A percentile compares a stretch with the other conserved stretches of the same genome.
Conservation (phyloP, 2,888 invertebrate genomes). For the Diarsia brunnea region DNA sequence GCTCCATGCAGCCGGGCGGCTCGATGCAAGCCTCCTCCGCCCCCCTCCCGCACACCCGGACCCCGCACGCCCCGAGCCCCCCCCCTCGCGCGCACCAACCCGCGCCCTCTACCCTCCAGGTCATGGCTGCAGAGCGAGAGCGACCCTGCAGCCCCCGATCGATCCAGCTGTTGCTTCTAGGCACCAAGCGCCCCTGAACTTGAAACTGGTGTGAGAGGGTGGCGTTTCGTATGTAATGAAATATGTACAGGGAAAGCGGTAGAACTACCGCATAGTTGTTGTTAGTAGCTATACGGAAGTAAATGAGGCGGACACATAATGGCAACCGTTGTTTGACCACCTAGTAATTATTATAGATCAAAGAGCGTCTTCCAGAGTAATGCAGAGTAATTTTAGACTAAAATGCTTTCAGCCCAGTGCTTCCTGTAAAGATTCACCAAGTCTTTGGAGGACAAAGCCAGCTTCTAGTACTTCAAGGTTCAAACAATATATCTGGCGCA, state of each 20-base stretch:
- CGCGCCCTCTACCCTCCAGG: constrained; percentile 78
- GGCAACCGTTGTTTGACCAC: constrained; percentile 3
- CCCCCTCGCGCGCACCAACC: constrained; percentile 36
- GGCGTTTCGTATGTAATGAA: constrained; percentile 30
- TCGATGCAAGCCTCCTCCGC: constrained; percentile 83
- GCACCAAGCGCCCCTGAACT: constrained; percentile 78
- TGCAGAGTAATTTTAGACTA: neutral
- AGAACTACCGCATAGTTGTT: neutral
- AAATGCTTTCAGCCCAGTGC: neutral
- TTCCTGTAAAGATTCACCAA: constrained; percentile 18
- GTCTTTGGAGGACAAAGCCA: constrained; percentile 48
- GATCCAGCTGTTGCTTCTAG: constrained; percentile 87
- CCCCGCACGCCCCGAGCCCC: constrained; percentile 55
- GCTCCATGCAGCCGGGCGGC: constrained; percentile 88
- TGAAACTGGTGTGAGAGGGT: constrained; percentile 62
- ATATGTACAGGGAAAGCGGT: constrained; percentile 9
- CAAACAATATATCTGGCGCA: constrained; percentile 63
- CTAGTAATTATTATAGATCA: constrained; percentile 22
- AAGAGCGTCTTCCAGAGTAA: constrained; percentile 18
- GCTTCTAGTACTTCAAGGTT: constrained; percentile 53
- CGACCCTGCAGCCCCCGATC: constrained; percentile 79
- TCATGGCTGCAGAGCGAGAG: constrained; percentile 85
- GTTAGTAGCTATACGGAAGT: constrained; percentile 20
- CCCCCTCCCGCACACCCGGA: constrained; percentile 38
- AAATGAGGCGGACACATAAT: neutral